Conservation (phyloP, 2,888 invertebrate genomes). For the Andrena praecox region DNA sequence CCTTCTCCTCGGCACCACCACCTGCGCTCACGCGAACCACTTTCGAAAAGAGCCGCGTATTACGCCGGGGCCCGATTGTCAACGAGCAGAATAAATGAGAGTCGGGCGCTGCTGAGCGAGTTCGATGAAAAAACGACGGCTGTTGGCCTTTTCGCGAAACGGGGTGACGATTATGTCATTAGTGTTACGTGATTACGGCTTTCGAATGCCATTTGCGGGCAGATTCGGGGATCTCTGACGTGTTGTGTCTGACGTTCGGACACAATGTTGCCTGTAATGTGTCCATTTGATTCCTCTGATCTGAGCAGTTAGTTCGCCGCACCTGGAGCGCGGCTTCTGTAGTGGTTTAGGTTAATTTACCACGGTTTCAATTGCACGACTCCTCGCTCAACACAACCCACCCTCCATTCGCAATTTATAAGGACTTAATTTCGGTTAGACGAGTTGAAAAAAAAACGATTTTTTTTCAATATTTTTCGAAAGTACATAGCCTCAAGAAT, state of each 20-base stretch:
- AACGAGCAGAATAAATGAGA: constrained; percentile 50
- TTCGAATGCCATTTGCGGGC: neutral
- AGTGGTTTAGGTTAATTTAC: no score
- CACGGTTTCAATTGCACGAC: no score
- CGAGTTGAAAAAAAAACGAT: no score
- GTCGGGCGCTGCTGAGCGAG: constrained; percentile 44
- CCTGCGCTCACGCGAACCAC: constrained; percentile 64
- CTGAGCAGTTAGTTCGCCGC: neutral
- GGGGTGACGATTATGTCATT: constrained; percentile 14
- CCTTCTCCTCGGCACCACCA: constrained; percentile 50
- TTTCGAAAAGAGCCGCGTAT: constrained; percentile 49
- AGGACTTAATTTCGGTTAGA: no score
- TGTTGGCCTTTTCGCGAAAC: constrained; percentile 11
- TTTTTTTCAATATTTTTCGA: no score
- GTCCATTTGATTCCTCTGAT: neutral
- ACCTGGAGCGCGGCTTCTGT: neutral
- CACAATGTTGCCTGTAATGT: neutral
- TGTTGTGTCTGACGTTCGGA: neutral
- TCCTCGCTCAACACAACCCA: no score
- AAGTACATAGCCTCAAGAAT: no score
- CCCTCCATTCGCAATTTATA: no score
- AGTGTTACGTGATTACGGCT: neutral
- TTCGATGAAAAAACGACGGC: neutral
- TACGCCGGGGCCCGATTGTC: constrained; percentile 47
- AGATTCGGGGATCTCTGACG: neutral